These are phyloP conservation scores for Pachyramphus minor DNA, from an alignment of 2,113 vertebrate genomes.

Conservation along the genomic window DNA sequence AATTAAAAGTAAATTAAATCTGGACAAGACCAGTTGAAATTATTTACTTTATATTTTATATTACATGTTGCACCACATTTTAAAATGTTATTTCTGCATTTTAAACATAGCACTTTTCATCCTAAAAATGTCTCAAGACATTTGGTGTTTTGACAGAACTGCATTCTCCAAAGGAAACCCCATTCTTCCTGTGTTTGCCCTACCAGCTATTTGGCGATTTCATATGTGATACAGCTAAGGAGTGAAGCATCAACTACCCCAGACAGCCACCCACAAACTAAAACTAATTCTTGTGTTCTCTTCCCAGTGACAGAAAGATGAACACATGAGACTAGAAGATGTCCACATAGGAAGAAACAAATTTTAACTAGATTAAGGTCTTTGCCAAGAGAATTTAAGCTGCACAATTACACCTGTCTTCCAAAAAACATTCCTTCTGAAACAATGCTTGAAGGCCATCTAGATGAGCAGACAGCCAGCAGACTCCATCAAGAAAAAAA, in stretches of 20 bases:
- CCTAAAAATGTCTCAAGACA: not conserved
- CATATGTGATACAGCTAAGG: fast-evolving
- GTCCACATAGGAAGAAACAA: not conserved
- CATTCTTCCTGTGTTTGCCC: fast-evolving
- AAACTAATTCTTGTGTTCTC: not conserved
- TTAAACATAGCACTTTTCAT: not conserved
- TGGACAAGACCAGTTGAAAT: not conserved
- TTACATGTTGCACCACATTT: not conserved
- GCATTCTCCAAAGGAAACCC: not conserved
- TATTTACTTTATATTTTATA: not conserved
- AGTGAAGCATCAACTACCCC: not conserved
- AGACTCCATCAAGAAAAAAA: not conserved
- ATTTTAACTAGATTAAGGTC: not conserved
- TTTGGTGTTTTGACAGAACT: not conserved
- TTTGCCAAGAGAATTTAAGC: not conserved
- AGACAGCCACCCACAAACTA: not conserved
- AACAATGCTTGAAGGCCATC: not conserved
- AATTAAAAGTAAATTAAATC: not conserved
- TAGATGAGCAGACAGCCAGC: not conserved
- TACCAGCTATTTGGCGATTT: not conserved
- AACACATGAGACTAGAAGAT: not conserved
- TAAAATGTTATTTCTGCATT: not conserved
- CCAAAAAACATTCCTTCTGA: not conserved
- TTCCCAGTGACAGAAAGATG: not conserved
- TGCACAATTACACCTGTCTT: not conserved